A percentile compares a stretch with the other conserved stretches of the same genome.
phyloP scores from a whole-genome alignment of 2,797 vertebrate species.

The Dendrocincla fuliginosa region DNA sequence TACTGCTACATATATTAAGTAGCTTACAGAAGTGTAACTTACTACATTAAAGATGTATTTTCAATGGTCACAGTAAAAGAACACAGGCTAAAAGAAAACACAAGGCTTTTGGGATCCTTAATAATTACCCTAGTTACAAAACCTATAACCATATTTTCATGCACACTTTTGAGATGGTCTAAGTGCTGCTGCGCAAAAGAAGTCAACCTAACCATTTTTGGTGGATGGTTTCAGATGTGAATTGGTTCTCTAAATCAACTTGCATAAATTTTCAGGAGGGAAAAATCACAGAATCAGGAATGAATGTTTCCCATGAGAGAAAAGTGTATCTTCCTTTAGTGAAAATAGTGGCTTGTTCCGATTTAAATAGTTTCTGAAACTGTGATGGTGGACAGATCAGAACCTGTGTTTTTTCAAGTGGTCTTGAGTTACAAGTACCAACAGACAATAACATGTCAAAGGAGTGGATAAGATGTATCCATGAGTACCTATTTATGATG shows the following conservation, averaged over 20 bases:
- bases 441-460: neutral
- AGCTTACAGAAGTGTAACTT: neutral
- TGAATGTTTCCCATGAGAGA: neutral
- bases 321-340: neutral
- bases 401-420: neutral
- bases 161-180: neutral
- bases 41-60: neutral
- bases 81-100: neutral
- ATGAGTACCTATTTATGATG: neutral
- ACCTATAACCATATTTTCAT: neutral
- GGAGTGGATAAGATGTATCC: neutral
- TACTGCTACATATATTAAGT: neutral
- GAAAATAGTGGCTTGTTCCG: neutral
- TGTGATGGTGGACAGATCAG: neutral
- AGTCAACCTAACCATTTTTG: neutral
- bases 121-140: neutral
- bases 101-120: neutral
- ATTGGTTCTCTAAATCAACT: neutral
- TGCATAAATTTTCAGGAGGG: neutral
- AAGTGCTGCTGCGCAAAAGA: neutral
- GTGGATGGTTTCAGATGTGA: neutral
- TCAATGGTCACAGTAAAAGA: neutral
- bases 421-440: neutral
- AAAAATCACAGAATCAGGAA: neutral
- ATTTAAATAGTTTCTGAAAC: neutral